A percentile compares a stretch with the other conserved stretches of the same genome.
phyloP scores from a whole-genome alignment of 2,797 vertebrate species.

The Anomalospiza imberbis region DNA sequence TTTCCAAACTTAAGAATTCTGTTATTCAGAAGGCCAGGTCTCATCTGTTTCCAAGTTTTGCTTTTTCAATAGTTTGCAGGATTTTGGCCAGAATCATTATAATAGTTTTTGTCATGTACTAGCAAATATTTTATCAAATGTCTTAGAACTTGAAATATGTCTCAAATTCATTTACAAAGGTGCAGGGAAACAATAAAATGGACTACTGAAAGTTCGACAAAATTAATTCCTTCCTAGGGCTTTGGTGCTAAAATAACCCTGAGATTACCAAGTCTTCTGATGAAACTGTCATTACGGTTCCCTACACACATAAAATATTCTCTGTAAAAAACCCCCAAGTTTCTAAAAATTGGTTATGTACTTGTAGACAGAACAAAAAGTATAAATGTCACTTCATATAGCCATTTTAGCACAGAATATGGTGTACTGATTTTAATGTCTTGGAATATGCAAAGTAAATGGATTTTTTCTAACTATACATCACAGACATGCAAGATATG shows the following conservation, averaged over 20 bases:
- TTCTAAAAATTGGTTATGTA: constrained; percentile 43
- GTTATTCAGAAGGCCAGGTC: neutral
- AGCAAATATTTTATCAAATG: constrained; percentile 50
- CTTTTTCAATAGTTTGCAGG: neutral
- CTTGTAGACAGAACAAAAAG: constrained; percentile 33
- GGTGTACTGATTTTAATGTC: constrained; percentile 10
- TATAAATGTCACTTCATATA: constrained; percentile 4
- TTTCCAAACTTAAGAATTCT: neutral
- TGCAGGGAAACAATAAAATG: neutral
- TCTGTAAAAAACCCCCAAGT: neutral
- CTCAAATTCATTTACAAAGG: constrained; percentile 42
- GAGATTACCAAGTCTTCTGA: constrained; percentile 8
- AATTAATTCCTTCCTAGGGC: constrained; percentile 55
- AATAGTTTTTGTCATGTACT: neutral
- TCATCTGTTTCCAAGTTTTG: neutral
- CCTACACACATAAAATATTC: constrained; percentile 40
- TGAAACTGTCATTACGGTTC: constrained; percentile 48
- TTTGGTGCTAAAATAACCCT: constrained; percentile 37
- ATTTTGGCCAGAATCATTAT: neutral
- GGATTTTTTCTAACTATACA: constrained; percentile 10
- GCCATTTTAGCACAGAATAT: neutral
- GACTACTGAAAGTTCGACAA: constrained; percentile 45
- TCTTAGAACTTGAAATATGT: constrained; percentile 44
- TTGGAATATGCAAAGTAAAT: constrained; percentile 54
- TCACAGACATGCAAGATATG: neutral